These are phyloP conservation scores for Ahaetulla prasina DNA, from an alignment of 2,113 vertebrate genomes.

Conservation along the genomic window DNA sequence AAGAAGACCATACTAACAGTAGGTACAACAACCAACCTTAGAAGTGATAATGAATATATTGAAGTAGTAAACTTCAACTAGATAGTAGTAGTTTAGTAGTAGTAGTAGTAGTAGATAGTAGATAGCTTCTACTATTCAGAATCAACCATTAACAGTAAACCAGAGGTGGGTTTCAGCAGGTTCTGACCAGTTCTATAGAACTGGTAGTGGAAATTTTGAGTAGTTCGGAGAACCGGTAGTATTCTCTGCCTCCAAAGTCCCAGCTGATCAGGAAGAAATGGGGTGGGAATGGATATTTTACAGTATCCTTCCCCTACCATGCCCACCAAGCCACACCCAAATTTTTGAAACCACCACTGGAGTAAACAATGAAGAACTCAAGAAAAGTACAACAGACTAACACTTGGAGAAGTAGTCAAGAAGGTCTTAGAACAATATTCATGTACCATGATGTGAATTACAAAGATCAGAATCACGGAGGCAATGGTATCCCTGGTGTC, in stretches of 20 bases:
- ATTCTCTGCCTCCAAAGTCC: too few species aligned
- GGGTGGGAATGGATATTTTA: too few species aligned
- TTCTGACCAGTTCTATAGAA: too few species aligned
- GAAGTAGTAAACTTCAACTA: not conserved
- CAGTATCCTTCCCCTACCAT: too few species aligned
- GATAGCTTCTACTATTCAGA: not conserved
- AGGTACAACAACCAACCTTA: not conserved
- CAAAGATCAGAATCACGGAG: not conserved
- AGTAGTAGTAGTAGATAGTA: too few species aligned
- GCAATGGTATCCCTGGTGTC: not conserved
- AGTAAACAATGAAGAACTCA: not conserved
- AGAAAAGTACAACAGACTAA: not conserved
- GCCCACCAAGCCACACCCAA: too few species aligned
- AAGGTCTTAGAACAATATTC: not conserved
- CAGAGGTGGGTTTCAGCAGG: too few species aligned
- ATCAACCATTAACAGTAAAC: not conserved
- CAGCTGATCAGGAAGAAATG: too few species aligned
- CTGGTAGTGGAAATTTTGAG: too few species aligned
- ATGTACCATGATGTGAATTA: not conserved
- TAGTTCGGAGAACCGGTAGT: too few species aligned
- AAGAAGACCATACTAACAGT: not conserved
- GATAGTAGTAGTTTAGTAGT: too few species aligned
- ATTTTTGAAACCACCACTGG: too few species aligned
- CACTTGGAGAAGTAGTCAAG: not conserved
- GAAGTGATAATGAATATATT: not conserved